Conservation (phyloP, 2,888 invertebrate species). For the Drosophila robusta region DNA sequence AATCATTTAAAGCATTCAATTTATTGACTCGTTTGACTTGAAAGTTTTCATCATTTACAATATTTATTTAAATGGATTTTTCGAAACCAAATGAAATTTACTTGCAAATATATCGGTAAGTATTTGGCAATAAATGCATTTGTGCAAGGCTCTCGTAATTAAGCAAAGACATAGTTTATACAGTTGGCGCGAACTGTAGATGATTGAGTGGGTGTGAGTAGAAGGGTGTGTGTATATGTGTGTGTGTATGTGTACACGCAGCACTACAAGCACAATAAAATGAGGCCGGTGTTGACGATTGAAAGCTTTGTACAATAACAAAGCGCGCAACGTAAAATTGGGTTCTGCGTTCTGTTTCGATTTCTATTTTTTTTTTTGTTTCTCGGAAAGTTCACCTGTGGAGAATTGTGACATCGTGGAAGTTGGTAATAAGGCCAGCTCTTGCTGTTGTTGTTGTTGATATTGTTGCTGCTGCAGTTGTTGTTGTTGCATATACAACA, state of each 20-base stretch:
- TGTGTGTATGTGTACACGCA: slow-evolving; percentile 33
- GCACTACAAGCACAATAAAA: slow-evolving; percentile 61
- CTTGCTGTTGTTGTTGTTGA: slow-evolving; percentile 40
- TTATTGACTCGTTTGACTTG: too few relatives aligned
- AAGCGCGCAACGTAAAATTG: slow-evolving; percentile 58
- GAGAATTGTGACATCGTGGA: slow-evolving; percentile 49
- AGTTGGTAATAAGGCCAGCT: slow-evolving; percentile 38
- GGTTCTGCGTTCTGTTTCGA: slow-evolving; percentile 22
- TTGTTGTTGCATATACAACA: slow-evolving; percentile 60
- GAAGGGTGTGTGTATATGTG: neutral
- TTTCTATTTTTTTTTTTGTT: slow-evolving; percentile 8
- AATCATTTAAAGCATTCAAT: too few relatives aligned
- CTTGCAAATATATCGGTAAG: neutral
- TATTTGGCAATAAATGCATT: slow-evolving; percentile 4
- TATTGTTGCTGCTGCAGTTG: slow-evolving; percentile 41
- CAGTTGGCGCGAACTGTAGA: slow-evolving; percentile 6
- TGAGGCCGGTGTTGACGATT: slow-evolving; percentile 40
- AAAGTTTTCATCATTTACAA: too few relatives aligned
- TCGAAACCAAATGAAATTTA: neutral
- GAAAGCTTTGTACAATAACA: slow-evolving; percentile 71
- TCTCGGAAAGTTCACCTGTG: slow-evolving; percentile 58
- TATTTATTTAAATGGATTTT: too few relatives aligned
- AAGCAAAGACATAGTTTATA: slow-evolving; percentile 9
- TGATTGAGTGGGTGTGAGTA: slow-evolving; percentile 3
- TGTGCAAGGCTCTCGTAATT: slow-evolving; percentile 7